A percentile compares a stretch with the other conserved stretches of the same genome.
Evolutionary conservation across 2,888 invertebrate species (phyloP).

Genomic region (Odiellus spinosus): DNA sequence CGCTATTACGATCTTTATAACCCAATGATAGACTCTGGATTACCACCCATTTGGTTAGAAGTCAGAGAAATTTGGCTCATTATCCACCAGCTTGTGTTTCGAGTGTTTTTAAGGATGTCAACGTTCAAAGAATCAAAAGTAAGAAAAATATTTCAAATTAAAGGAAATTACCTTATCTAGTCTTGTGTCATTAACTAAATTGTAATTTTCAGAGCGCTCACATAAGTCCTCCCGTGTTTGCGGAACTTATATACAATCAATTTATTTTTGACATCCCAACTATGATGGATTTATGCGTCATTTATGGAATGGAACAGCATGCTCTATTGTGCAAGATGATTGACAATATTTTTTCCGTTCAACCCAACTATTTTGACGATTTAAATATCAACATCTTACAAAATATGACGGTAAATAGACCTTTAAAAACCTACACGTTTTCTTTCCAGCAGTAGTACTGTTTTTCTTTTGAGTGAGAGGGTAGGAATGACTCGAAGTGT

Average conservation of each 20-base stretch:
- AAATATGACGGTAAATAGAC: no score
- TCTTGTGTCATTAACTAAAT: constrained; percentile 23
- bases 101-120: constrained; percentile 55
- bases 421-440: no score
- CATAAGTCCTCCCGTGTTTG: constrained; percentile 48
- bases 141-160: no score
- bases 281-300: constrained; percentile 55
- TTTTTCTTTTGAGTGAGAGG: no score
- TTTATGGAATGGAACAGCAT: constrained; percentile 50
- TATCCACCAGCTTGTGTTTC: constrained; percentile 41
- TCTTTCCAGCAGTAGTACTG: no score
- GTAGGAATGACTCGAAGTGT: no score
- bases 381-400: constrained; percentile 18
- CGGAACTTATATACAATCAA: constrained; percentile 54
- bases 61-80: constrained; percentile 43
- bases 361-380: constrained; percentile 50
- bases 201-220: constrained; percentile 33
- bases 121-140: constrained; percentile 62
- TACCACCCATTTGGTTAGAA: constrained; percentile 12
- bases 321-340: constrained; percentile 46
- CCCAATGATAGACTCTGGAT: constrained; percentile 27
- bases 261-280: constrained; percentile 68
- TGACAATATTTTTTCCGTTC: constrained; percentile 45
- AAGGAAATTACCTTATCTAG: no score
- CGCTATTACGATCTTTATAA: constrained; percentile 43